Conservation (phyloP, 2,113 vertebrate genomes). For the Megaceryle maxima region DNA sequence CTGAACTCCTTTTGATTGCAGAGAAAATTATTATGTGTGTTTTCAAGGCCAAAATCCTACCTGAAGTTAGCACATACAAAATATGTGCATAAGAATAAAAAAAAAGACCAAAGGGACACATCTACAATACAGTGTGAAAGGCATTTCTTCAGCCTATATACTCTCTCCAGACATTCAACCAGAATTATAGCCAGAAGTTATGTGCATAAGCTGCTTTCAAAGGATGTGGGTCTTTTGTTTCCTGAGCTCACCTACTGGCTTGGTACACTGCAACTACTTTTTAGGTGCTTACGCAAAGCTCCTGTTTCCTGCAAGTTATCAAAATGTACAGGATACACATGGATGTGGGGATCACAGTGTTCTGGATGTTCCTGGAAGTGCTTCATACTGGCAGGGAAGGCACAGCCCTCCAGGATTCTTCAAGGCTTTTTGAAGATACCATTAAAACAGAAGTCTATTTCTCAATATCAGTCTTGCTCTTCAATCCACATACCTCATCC, state of each 20-base stretch:
- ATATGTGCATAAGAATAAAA: neutral
- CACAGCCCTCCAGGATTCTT: neutral
- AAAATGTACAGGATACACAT: neutral
- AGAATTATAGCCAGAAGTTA: neutral
- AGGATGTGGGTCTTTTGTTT: too few species aligned
- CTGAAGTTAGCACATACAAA: neutral
- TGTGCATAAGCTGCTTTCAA: neutral
- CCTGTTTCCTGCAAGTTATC: neutral
- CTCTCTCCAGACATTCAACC: accelerated
- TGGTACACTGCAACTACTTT: neutral
- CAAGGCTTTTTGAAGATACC: neutral
- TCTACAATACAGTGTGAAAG: neutral
- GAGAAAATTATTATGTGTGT: neutral
- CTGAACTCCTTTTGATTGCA: neutral
- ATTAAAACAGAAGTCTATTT: neutral
- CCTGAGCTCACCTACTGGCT: neutral
- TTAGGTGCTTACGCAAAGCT: neutral
- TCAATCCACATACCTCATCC: neutral
- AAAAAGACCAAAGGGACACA: neutral
- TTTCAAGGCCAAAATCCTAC: neutral
- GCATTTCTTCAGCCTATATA: neutral
- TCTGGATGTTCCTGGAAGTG: neutral
- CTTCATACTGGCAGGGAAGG: neutral
- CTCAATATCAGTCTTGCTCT: neutral
- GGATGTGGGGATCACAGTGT: neutral